phyloP scores from a whole-genome alignment of 2,113 vertebrate species.

The Trachemys scripta region DNA sequence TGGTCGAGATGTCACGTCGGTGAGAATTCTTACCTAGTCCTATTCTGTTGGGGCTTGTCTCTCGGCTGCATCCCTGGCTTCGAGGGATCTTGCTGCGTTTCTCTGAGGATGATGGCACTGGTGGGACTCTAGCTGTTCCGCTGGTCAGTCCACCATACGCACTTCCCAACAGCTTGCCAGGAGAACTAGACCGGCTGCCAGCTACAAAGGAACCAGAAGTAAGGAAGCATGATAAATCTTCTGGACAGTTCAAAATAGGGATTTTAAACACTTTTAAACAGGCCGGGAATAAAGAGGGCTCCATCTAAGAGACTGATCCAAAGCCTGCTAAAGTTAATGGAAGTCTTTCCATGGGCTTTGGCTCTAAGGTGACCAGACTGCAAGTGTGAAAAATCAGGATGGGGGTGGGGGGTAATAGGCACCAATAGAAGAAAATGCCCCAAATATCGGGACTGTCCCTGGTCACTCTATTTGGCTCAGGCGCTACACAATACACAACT shows the following conservation, averaged over 20 bases:
- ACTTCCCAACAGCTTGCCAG: conserved; percentile 93
- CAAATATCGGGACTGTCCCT: no score
- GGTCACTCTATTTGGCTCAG: not conserved
- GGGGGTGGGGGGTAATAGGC: no score
- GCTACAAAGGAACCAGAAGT: conserved; percentile 79
- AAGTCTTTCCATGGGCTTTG: not conserved
- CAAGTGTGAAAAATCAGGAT: no score
- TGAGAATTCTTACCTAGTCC: conserved; percentile 89
- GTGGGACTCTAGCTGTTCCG: conserved; percentile 82
- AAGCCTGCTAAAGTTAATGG: not conserved
- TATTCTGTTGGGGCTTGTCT: conserved; percentile 94
- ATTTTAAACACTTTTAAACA: not conserved
- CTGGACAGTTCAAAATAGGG: not conserved
- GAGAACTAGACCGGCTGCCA: conserved; percentile 96
- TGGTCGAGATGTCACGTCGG: fast-evolving
- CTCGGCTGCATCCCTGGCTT: conserved; percentile 97
- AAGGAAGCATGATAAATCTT: not conserved
- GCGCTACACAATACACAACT: not conserved
- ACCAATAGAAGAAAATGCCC: no score
- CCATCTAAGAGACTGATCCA: not conserved
- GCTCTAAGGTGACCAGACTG: not conserved
- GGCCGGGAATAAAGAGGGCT: not conserved
- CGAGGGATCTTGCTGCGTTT: conserved; percentile 94
- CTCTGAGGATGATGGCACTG: conserved; percentile 85
- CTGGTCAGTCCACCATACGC: conserved; percentile 85